phyloP scores from a whole-genome alignment of 2,888 invertebrate species.

The Marronus borbonicus region DNA sequence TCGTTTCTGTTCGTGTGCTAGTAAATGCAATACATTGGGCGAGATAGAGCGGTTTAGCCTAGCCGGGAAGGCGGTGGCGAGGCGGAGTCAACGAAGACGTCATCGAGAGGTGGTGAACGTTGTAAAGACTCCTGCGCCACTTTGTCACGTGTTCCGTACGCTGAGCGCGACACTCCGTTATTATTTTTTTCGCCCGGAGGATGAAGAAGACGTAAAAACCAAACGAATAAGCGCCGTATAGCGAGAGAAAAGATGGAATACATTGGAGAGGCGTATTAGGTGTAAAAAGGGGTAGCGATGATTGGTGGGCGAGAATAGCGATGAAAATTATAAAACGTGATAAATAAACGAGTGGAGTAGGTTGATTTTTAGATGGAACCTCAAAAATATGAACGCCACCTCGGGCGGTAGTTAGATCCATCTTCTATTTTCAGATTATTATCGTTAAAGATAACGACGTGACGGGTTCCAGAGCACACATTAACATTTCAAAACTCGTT shows the following conservation, averaged over 20 bases:
- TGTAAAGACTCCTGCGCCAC: conserved; percentile 54
- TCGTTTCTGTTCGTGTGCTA: conserved; percentile 10
- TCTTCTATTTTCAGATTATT: background rate
- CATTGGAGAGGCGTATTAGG: conserved; percentile 11
- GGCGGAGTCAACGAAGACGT: conserved; percentile 64
- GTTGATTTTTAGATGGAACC: conserved; percentile 20
- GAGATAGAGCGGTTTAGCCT: conserved; percentile 65
- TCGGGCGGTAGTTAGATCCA: background rate
- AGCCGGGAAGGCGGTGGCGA: conserved; percentile 67
- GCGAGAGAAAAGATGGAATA: conserved; percentile 15
- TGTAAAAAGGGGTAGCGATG: conserved; percentile 11
- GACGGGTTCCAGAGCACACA: background rate
- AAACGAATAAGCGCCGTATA: background rate
- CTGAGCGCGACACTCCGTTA: conserved; percentile 29
- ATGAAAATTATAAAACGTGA: conserved; percentile 39
- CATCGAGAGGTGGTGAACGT: conserved; percentile 54
- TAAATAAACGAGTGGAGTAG: conserved; percentile 17
- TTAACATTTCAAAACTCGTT: background rate
- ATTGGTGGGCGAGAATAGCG: conserved; percentile 13
- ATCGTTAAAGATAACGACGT: background rate
- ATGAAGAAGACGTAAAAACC: conserved; percentile 25
- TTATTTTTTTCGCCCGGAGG: conserved; percentile 22
- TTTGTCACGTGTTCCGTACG: conserved; percentile 46
- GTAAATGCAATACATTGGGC: conserved; percentile 56
- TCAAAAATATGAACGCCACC: background rate